Conservation (phyloP, 2,113 vertebrate species). For the Sorex araneus region DNA sequence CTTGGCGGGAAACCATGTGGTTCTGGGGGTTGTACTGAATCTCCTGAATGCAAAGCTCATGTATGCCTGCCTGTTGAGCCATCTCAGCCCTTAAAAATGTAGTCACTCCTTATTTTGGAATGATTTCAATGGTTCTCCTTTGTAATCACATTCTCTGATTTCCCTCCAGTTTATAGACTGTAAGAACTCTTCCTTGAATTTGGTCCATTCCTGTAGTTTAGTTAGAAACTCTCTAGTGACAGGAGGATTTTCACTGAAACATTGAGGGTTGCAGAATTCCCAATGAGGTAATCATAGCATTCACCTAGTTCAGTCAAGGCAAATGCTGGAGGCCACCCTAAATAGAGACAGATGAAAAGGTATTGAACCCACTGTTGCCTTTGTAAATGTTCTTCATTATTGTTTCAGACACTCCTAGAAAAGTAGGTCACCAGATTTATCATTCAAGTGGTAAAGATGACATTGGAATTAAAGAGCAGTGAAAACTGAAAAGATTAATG, state of each 20-base stretch:
- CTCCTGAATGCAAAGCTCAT: too few species aligned
- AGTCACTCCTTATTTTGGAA: slow-evolving; percentile 34
- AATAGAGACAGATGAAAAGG: slow-evolving; percentile 3
- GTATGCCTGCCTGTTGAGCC: too few species aligned
- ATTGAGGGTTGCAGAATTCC: slow-evolving; percentile 56
- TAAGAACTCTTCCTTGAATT: slow-evolving; percentile 44
- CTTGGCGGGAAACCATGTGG: too few species aligned
- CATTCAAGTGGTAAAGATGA: slow-evolving; percentile 52
- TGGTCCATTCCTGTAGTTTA: slow-evolving; percentile 7
- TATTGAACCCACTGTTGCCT: slow-evolving; percentile 46
- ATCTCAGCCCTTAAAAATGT: not conserved
- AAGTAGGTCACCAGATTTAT: slow-evolving; percentile 64
- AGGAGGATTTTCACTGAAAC: slow-evolving; percentile 46
- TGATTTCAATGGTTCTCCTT: slow-evolving; percentile 36
- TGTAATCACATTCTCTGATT: slow-evolving; percentile 52
- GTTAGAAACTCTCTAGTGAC: slow-evolving; percentile 50
- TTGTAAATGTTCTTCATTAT: slow-evolving; percentile 35
- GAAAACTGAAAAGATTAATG: slow-evolving; percentile 58
- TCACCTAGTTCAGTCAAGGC: slow-evolving; percentile 42
- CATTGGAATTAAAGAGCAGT: slow-evolving; percentile 51
- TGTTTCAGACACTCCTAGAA: slow-evolving; percentile 51
- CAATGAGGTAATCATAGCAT: slow-evolving; percentile 10
- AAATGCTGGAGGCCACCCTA: slow-evolving; percentile 37
- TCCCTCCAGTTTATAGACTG: slow-evolving; percentile 36
- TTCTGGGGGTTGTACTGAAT: too few species aligned